These are phyloP conservation scores for Eugnorisma glareosa DNA, from an alignment of 2,888 invertebrate species.

Conservation along the genomic window DNA sequence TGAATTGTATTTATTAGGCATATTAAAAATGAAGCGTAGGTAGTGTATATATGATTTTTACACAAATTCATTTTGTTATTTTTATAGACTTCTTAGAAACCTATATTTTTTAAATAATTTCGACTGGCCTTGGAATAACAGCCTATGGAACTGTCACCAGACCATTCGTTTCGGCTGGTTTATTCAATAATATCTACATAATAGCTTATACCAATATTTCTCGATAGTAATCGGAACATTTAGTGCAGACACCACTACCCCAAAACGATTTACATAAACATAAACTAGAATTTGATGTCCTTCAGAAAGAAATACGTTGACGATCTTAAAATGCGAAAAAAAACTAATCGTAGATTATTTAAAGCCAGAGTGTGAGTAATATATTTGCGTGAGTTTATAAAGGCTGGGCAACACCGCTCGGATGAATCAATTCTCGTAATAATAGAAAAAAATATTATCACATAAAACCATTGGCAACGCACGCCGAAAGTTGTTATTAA, in stretches of 20 bases:
- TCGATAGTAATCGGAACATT: not conserved
- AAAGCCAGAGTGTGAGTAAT: slow-evolving; percentile 35
- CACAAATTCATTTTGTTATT: slow-evolving; percentile 29
- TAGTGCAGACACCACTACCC: slow-evolving; percentile 15
- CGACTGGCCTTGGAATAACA: slow-evolving; percentile 5
- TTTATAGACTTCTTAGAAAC: slow-evolving; percentile 5
- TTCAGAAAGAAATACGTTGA: slow-evolving; percentile 33
- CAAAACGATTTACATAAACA: slow-evolving; percentile 46
- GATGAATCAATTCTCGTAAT: slow-evolving; percentile 59
- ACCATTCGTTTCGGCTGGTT: slow-evolving; percentile 25
- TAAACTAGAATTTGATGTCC: slow-evolving; percentile 20
- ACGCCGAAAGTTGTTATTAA: slow-evolving; percentile 22
- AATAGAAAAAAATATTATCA: slow-evolving; percentile 56
- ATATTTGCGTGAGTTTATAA: slow-evolving; percentile 44
- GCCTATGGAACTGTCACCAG: slow-evolving; percentile 30
- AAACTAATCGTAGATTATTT: slow-evolving; percentile 20
- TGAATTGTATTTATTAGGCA: slow-evolving; percentile 15
- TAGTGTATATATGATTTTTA: not conserved
- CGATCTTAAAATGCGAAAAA: slow-evolving; percentile 31
- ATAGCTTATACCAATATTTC: not conserved
- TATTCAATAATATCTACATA: slow-evolving; percentile 22
- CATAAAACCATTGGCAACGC: slow-evolving; percentile 54
- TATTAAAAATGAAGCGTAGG: slow-evolving; percentile 9
- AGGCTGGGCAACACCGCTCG: slow-evolving; percentile 55
- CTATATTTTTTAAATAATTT: slow-evolving; percentile 16